Conservation (phyloP, 2,888 invertebrate species). For the Lasioglossum calceatum region DNA sequence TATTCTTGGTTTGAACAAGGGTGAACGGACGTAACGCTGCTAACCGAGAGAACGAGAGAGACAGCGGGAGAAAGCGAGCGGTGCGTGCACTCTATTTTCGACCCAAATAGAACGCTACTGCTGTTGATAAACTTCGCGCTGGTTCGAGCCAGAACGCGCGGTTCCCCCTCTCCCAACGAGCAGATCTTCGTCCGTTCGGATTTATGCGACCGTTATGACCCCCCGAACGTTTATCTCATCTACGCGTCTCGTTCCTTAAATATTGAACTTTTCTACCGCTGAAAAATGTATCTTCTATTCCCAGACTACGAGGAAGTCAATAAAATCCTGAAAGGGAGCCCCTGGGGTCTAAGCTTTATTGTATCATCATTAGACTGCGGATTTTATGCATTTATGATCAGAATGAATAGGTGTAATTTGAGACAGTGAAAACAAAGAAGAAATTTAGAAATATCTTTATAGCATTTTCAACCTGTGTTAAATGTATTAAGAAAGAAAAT, state of each 20-base stretch:
- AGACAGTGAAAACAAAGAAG: too few relatives aligned
- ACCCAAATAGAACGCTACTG: constrained; percentile 70
- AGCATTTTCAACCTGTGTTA: too few relatives aligned
- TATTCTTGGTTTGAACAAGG: constrained; percentile 80
- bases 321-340: not conserved
- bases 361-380: not conserved
- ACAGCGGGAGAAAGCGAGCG: constrained; percentile 40
- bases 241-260: not conserved
- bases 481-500: too few relatives aligned
- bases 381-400: too few relatives aligned
- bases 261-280: not conserved
- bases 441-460: too few relatives aligned
- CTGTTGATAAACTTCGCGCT: constrained; percentile 70
- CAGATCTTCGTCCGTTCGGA: not conserved
- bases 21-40: constrained; percentile 79
- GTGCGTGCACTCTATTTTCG: constrained; percentile 69
- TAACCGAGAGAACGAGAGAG: constrained; percentile 42
- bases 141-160: constrained; percentile 39
- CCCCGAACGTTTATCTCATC: not conserved
- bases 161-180: not conserved
- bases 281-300: not conserved
- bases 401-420: too few relatives aligned
- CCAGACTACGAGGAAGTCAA: not conserved
- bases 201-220: not conserved
- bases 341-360: not conserved